Conservation (phyloP, 2,113 vertebrate species). For the Coptodon rendalli region DNA sequence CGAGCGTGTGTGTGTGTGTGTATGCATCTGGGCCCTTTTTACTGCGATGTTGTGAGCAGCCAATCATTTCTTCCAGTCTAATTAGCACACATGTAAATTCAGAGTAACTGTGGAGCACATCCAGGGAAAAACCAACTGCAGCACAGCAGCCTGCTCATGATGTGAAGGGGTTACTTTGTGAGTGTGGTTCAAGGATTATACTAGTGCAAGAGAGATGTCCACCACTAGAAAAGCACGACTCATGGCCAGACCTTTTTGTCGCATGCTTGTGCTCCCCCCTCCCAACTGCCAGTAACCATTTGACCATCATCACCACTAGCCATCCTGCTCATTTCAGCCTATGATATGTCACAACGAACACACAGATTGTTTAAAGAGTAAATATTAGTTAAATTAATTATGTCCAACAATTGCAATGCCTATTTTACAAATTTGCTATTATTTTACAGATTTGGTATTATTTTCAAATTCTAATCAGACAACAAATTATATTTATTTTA, state of each 20-base stretch:
- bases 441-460: not conserved
- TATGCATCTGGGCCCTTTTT: constrained; percentile 52
- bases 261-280: not conserved
- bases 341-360: not conserved
- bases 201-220: constrained; percentile 14
- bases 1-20: not conserved
- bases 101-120: constrained; percentile 36
- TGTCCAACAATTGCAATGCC: not conserved
- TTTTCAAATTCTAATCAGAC: not conserved
- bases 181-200: not conserved
- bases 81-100: constrained; percentile 69
- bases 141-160: constrained; percentile 35
- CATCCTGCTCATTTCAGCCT: not conserved
- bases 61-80: constrained; percentile 74
- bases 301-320: not conserved
- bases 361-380: not conserved
- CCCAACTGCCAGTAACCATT: not conserved
- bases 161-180: not conserved
- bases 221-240: constrained; percentile 4
- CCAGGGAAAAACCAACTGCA: constrained; percentile 38
- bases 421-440: not conserved
- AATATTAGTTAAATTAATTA: not conserved
- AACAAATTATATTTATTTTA: not conserved
- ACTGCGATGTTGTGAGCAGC: constrained; percentile 64
- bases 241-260: not conserved